Conservation (phyloP, 2,113 vertebrate species). For the Ranitomeya variabilis region DNA sequence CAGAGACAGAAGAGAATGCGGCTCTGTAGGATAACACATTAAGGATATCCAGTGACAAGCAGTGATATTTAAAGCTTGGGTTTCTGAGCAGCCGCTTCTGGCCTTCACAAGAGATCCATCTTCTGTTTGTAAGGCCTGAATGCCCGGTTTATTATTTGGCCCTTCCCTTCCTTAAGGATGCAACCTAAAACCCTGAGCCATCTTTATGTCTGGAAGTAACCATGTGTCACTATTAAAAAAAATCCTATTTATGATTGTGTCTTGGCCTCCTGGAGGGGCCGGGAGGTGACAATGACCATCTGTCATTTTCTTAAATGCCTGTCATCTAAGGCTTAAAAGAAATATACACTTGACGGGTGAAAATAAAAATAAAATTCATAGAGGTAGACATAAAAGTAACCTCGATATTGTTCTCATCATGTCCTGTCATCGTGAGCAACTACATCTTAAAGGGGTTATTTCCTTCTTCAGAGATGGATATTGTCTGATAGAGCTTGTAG, state of each 20-base stretch:
- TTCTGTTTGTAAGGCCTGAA: constrained; percentile 49
- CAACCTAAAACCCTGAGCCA: constrained; percentile 43
- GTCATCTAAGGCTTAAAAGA: background rate
- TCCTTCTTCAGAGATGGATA: too few species aligned
- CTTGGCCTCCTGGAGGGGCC: background rate
- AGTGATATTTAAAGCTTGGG: constrained; percentile 54
- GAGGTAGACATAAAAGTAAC: background rate
- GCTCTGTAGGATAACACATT: constrained; percentile 55
- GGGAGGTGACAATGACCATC: constrained; percentile 46
- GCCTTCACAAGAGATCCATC: constrained; percentile 52
- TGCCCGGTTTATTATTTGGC: constrained; percentile 37
- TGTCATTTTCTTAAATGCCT: constrained; percentile 48
- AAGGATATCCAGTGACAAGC: constrained; percentile 57
- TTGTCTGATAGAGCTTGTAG: too few species aligned
- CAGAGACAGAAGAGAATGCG: constrained; percentile 45
- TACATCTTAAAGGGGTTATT: background rate
- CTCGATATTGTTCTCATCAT: background rate
- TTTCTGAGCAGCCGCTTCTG: constrained; percentile 50
- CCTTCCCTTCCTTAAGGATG: constrained; percentile 54
- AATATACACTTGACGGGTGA: background rate
- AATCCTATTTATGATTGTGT: constrained; percentile 35
- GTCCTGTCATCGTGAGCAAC: background rate
- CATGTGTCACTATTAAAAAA: constrained; percentile 48
- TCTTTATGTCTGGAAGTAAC: constrained; percentile 42
- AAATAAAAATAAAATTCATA: background rate